Conservation (phyloP, 2,888 invertebrate genomes). For the Eupithecia centaureata region DNA sequence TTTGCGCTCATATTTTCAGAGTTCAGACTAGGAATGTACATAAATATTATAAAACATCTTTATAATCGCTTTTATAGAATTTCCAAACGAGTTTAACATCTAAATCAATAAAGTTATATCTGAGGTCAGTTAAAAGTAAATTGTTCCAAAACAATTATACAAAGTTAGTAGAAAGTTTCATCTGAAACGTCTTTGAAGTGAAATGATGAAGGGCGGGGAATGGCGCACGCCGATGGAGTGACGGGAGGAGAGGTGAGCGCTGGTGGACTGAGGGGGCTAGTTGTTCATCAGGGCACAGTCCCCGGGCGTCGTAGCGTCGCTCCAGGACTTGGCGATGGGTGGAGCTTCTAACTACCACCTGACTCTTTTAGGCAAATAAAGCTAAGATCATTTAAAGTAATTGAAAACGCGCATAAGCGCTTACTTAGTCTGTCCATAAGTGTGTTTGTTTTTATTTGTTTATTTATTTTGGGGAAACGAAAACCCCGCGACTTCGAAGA, state of each 20-base stretch:
- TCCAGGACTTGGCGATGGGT: no score
- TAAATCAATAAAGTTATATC: background rate
- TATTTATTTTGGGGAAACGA: no score
- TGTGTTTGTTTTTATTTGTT: no score
- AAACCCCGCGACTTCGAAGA: no score
- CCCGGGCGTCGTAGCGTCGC: no score
- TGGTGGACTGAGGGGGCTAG: no score
- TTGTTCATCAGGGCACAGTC: no score
- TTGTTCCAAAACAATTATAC: background rate
- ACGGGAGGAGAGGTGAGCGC: background rate
- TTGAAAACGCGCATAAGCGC: no score
- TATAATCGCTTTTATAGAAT: background rate
- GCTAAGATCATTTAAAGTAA: no score
- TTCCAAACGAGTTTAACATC: background rate
- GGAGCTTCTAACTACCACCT: no score
- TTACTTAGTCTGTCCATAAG: no score
- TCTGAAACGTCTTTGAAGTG: background rate
- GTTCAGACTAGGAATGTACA: background rate
- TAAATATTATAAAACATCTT: background rate
- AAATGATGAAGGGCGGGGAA: background rate
- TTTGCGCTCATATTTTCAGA: background rate
- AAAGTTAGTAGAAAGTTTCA: background rate
- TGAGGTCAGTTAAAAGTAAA: background rate
- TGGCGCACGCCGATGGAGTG: background rate
- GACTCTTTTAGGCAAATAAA: no score